phyloP scores from a whole-genome alignment of 2,888 invertebrate genomes.

The Nemotelus pantherinus region DNA sequence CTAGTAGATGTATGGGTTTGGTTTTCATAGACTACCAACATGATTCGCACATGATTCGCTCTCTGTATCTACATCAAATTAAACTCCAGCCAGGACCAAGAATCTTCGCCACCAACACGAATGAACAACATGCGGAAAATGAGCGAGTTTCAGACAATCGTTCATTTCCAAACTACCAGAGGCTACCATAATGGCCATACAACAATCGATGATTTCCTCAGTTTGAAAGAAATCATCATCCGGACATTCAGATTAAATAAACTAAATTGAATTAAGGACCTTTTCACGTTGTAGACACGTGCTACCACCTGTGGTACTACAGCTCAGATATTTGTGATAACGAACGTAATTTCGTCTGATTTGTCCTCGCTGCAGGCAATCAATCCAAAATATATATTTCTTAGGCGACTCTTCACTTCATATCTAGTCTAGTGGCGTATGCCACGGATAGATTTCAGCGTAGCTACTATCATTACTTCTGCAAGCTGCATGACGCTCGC shows the following conservation, averaged over 20 bases:
- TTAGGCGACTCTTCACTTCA: slow-evolving; percentile 3
- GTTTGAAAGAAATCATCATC: slow-evolving; percentile 14
- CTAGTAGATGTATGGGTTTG: no score
- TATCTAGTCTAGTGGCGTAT: background rate
- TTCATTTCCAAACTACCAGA: slow-evolving; percentile 5
- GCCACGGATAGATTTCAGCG: background rate
- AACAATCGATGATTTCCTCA: slow-evolving; percentile 1
- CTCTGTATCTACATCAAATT: no score
- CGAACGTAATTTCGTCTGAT: slow-evolving; percentile 34
- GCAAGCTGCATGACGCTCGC: no score
- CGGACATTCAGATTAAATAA: slow-evolving; percentile 32
- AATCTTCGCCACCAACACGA: background rate
- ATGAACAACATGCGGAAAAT: slow-evolving; percentile 12
- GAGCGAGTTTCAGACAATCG: background rate
- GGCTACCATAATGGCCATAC: background rate
- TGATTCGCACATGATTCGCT: no score
- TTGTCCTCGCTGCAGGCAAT: slow-evolving; percentile 31
- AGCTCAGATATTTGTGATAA: slow-evolving; percentile 27
- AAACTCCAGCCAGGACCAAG: background rate
- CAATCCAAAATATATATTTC: slow-evolving; percentile 26
- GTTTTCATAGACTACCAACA: no score
- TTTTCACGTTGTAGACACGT: slow-evolving; percentile 41
- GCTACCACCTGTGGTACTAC: slow-evolving; percentile 35
- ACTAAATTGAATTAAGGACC: slow-evolving; percentile 27
- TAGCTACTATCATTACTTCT: slow-evolving; percentile 26